Percentiles rank a stretch among this genome's conserved stretches.
Conservation (phyloP, 23 tunicate species). For the Styela plicata region DNA sequence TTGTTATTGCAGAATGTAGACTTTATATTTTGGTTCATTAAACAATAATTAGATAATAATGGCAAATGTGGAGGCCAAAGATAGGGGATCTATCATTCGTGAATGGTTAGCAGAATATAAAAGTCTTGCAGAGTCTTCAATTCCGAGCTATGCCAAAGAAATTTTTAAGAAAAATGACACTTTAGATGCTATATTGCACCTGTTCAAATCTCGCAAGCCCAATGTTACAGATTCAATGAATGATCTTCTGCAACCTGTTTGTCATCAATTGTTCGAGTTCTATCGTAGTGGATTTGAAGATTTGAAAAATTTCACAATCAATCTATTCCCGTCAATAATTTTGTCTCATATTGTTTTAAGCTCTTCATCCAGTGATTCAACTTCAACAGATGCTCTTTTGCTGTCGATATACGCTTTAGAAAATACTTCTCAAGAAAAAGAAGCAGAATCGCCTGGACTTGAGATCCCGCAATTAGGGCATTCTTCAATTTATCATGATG, state of each 20-base stretch:
- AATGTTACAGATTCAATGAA: slow-evolving; percentile 7
- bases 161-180: slow-evolving; percentile 33
- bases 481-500: slow-evolving; percentile 68
- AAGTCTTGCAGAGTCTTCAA: slow-evolving; percentile 61
- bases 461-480: slow-evolving; percentile 54
- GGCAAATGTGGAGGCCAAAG: not conserved
- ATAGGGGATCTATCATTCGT: slow-evolving; percentile 27
- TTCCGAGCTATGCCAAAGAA: slow-evolving; percentile 37
- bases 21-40: too few relatives aligned
- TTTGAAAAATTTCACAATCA: slow-evolving; percentile 43
- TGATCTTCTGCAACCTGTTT: slow-evolving; percentile 51
- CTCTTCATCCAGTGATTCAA: not conserved
- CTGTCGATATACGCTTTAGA: slow-evolving; percentile 65
- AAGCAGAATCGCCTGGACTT: slow-evolving; percentile 14
- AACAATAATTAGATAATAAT: too few relatives aligned
- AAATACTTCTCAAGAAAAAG: not conserved
- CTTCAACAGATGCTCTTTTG: slow-evolving; percentile 40
- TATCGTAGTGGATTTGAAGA: slow-evolving; percentile 73
- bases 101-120: slow-evolving; percentile 81
- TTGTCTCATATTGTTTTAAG: slow-evolving; percentile 33
- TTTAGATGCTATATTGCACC: slow-evolving; percentile 26
- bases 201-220: not conserved
- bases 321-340: slow-evolving; percentile 46
- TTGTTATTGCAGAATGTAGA: not conserved
- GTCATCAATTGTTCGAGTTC: slow-evolving; percentile 87